Evolutionary conservation across 2,797 vertebrate genomes (phyloP), one percentile per base, ranked within the genome.

Genomic region (Acropternis orthonyx): DNA sequence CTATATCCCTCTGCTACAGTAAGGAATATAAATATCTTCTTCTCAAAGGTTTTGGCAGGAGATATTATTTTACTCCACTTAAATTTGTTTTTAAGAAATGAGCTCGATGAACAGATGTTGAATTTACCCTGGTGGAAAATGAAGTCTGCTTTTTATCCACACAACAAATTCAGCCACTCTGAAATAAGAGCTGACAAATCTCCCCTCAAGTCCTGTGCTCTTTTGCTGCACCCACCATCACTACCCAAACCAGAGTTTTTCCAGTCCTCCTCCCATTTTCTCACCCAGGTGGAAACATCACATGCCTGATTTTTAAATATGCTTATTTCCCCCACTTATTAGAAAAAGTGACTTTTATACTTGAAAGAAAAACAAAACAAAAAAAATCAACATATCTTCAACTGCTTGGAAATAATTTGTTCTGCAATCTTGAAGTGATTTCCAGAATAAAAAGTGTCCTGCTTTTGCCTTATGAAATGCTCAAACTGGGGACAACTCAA

Each of bases 121-220:
- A 85, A 72, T 92, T 77, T 75, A 61, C 73, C 69, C 55, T 43
- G 2, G 62, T 84, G 46, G 73, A 86, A 94, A 84, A 75, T 62
- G 61, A 78, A 85, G 16, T 12, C 54, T 81, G 65, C 21, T 74
- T 71, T 90, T 71, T 41, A 81, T 58, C 69, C 65, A 52, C 41
- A 20, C 28, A 65, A 54, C 30, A 76, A 73, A 58, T 14, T 20
- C 88, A 88, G 48, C 3, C 37, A 7, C 51, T 85, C 77, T 32
- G 28, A 77, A 86, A 52, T 4, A 72, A 85, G 46, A 68, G 62
- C 73, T 69, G 90, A 65, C 76, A 83, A 85, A 71, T 59, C 48
- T 59, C 37, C 81, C 86, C 44, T 69, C 22, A 41, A 93, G 72
- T 27, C 43, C 61, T 3, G 0, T 15, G 49, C 30, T 76, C 49